Conservation (phyloP, 2,113 vertebrate genomes). For the Anoura caudifer region DNA sequence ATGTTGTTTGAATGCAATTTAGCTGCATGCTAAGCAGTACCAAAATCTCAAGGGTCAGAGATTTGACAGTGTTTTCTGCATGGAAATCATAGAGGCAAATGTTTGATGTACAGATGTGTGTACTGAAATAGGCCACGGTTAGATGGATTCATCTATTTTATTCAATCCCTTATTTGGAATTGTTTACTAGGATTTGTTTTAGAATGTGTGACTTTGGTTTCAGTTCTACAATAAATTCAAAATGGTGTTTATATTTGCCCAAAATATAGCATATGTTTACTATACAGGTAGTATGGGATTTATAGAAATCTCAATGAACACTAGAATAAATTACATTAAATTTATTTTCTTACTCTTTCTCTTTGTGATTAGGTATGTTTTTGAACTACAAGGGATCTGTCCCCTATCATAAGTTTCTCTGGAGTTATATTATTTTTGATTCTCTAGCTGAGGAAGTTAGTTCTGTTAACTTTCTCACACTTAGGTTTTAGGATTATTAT, state of each 20-base stretch:
- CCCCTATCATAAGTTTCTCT: neutral
- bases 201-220: neutral
- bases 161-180: constrained; percentile 45
- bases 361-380: neutral
- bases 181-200: neutral
- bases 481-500: neutral
- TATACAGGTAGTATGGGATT: neutral
- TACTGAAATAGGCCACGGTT: constrained; percentile 24
- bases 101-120: constrained; percentile 67
- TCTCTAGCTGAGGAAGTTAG: neutral
- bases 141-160: constrained; percentile 47
- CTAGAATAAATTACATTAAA: neutral
- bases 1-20: constrained; percentile 33
- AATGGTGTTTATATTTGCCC: constrained; percentile 41
- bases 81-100: constrained; percentile 56
- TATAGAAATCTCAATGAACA: constrained; percentile 21
- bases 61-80: constrained; percentile 46
- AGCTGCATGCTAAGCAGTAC: constrained; percentile 50
- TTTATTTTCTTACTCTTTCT: neutral
- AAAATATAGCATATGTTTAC: neutral
- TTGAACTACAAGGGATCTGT: neutral
- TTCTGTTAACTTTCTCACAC: neutral
- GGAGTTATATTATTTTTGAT: neutral
- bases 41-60: constrained; percentile 65
- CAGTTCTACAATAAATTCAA: neutral